These are phyloP conservation scores for Melinopterus prodromus DNA, from an alignment of 2,888 invertebrate species.

Conservation along the genomic window DNA sequence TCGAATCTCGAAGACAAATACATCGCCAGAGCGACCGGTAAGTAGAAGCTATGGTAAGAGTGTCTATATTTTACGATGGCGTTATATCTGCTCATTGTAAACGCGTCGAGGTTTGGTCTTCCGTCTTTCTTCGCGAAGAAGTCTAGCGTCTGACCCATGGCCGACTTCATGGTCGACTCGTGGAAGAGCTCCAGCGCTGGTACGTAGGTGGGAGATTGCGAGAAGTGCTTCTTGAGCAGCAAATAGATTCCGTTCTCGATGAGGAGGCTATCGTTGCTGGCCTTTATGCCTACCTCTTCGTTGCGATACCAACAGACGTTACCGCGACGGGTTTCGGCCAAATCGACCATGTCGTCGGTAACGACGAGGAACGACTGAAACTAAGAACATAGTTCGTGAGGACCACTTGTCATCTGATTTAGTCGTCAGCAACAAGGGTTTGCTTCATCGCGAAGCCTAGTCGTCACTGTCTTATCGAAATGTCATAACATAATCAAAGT, in stretches of 20 bases:
- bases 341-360: conserved; percentile 92
- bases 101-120: conserved; percentile 68
- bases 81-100: conserved; percentile 84
- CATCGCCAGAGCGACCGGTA: conserved; percentile 87
- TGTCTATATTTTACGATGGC: conserved; percentile 89
- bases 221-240: conserved; percentile 81
- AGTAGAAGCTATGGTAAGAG: conserved; percentile 88
- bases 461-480: background rate
- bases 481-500: background rate
- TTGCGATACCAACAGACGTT: conserved; percentile 89
- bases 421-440: background rate
- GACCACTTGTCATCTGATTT: background rate
- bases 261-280: conserved; percentile 86
- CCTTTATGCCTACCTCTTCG: conserved; percentile 75
- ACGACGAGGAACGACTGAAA: conserved; percentile 89
- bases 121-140: conserved; percentile 67
- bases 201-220: conserved; percentile 76
- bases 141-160: conserved; percentile 82
- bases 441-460: background rate
- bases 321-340: conserved; percentile 82
- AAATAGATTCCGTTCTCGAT: conserved; percentile 81
- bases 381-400: conserved; percentile 71
- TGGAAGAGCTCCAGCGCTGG: conserved; percentile 80
- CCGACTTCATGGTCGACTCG: conserved; percentile 74
- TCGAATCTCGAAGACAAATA: conserved; percentile 79